Base-by-base conservation (phyloP, 2,797 vertebrate species). In the Falco biarmicus region DNA sequence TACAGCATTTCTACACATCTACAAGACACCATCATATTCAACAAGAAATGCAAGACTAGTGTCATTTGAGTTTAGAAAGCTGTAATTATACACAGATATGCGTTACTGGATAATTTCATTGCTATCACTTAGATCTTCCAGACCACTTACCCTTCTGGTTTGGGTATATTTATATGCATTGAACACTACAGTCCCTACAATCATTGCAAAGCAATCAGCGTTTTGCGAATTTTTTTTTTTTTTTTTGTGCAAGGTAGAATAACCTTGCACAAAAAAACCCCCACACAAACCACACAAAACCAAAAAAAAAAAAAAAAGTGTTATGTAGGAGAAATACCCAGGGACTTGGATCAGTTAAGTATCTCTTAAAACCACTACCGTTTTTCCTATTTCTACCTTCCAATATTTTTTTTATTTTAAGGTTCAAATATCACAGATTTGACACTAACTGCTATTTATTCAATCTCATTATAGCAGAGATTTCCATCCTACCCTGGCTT, bases 361-460 rank as follows among this genome's bases (percentile, higher is more conserved):
- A 34, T 34, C 34, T 34, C 34, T 34, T 50, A 16, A 81, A 92
- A 56, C 12, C 45, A 74, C 31, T 39, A 73, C n/a, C 37, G 10
- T 5, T 84, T 85, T 80, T 61, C 47, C 56, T 69, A 25, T 71
- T 95, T 96, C 70, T 61, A 13, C 37, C 76, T 63, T 80, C n/a
- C 24, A 78, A 26, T 63, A 76, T 16, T 51, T 11, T 17, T 50
- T 73, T 77, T 70, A 85, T 94, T 91, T 93, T 78, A 59, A 59
- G 43, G 84, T 93, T 94, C 78, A 51, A 82, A 56, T 66, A 87
- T 77, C 84, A 92, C 7, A 2, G 81, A 96, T 83, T 83, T 94
- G 89, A 95, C 95, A 95, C 95, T 95, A 96, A 84, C 87, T 93
- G 81, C 69, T 68, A 74, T 3, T 0, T 69, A 83, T 70, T 68